Conservation (phyloP, 92 coral and sea anemone species). For the Zoanthus gigantus region DNA sequence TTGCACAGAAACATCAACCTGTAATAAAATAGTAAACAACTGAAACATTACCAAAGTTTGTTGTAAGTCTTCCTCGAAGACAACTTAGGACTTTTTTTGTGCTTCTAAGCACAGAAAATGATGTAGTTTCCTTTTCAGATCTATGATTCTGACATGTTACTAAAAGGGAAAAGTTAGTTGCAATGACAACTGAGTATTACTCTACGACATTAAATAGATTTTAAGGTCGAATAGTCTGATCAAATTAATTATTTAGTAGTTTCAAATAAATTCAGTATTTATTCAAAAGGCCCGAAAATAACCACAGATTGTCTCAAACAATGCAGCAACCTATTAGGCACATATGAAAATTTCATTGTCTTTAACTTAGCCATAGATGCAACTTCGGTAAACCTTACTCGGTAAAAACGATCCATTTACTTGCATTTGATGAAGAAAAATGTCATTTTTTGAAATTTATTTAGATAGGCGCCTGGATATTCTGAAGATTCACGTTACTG, state of each 20-base stretch:
- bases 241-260: constrained; percentile 47
- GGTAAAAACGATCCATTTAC: background rate
- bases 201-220: constrained; percentile 11
- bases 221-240: constrained; percentile 12
- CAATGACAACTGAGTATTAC: background rate
- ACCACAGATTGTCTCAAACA: background rate
- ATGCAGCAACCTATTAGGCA: no score
- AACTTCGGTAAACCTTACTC: no score
- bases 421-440: no score
- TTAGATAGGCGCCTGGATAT: background rate
- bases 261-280: constrained; percentile 14
- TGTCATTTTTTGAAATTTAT: background rate
- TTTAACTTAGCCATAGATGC: background rate
- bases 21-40: background rate
- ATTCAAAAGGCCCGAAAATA: background rate
- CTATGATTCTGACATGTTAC: background rate
- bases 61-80: background rate
- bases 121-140: background rate
- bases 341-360: background rate
- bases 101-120: background rate
- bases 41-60: background rate
- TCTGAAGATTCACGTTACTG: background rate
- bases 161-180: background rate
- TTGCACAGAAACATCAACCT: background rate
- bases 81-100: background rate